Evolutionary conservation across 2,113 vertebrate genomes (phyloP), one percentile per base, ranked within the genome.

Genomic region (Rhinolophus sinicus): DNA sequence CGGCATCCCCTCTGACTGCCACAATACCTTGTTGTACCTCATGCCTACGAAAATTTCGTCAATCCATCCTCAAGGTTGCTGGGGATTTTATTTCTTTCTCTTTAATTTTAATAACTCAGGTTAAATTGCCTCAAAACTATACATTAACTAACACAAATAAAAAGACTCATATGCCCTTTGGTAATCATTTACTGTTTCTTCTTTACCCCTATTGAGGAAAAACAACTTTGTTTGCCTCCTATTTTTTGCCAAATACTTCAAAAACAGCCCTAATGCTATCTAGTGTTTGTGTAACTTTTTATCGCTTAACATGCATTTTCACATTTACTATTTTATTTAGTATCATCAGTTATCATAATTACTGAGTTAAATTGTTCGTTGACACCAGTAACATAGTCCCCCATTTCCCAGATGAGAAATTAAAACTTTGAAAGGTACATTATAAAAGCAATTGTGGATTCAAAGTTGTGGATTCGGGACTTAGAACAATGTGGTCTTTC

Each of bases 61-160:
- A 62, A 9, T 62, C 54, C 38, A 54, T n/a, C 54, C 56, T 95
- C 92, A 88, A 52, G 26, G 44, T 89, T n/a, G 1, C 81, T 7
- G 26, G 50, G 22, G 35, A 28, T 89, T 38, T 77, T 76, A 4
- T 44, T 81, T 89, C 62, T 86, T 95, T 86, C 54, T 72, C 60
- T 81, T 83, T 86, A 72, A 77, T 91, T 86, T 82, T 83, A 88
- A 88, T 89, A 56, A 65, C 56, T 22, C 35, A 52, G 40, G 44
- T 97, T 92, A 54, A n/a, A 82, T 86, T 83, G 47, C 73, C 75
- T 77, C 90, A 76, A 90, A 96, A 97, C 52, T 54, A 92, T 26
- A 67, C 50, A 69, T 44, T 81, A 52, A 88, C 26, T 56, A 56
- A 91, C 65, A 92, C 76, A 88, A 60, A 90, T 77, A 72, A 81